A percentile compares a stretch with the other conserved stretches of the same genome.
phyloP scores from a whole-genome alignment of 2,888 invertebrate species.

The Physocephala rufipes region DNA sequence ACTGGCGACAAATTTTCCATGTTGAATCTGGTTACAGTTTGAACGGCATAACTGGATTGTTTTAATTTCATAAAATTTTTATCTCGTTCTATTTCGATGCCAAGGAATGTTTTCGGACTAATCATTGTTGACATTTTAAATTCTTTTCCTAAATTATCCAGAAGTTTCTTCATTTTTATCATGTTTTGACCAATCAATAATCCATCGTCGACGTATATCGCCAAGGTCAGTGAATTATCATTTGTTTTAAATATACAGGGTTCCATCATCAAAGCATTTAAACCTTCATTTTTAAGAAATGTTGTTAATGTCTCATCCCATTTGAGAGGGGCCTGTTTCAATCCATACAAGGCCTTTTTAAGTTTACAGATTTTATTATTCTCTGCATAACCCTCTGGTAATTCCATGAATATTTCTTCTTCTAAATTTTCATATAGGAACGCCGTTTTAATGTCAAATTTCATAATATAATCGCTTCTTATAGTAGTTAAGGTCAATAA shows the following conservation, averaged over 20 bases:
- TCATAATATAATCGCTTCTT: background rate
- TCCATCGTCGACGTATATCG: constrained; percentile 14
- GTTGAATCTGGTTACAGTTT: no score
- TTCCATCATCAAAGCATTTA: background rate
- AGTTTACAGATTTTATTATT: constrained; percentile 9
- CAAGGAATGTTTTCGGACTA: background rate
- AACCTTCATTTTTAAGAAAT: background rate
- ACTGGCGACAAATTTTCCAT: no score
- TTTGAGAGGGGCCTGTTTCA: constrained; percentile 6
- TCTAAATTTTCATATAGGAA: background rate
- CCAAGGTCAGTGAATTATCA: background rate
- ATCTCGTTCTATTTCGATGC: no score
- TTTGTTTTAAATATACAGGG: background rate
- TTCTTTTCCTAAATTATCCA: constrained; percentile 3
- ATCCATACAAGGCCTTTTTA: constrained; percentile 5
- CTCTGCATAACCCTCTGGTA: constrained; percentile 11
- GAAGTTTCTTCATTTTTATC: background rate
- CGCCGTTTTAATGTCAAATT: constrained; percentile 9
- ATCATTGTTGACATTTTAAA: background rate
- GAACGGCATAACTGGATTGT: no score
- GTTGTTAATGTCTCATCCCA: constrained; percentile 5
- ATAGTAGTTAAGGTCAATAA: background rate
- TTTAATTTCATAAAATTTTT: no score
- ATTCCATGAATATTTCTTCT: constrained; percentile 4
- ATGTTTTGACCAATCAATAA: constrained; percentile 4